These are phyloP conservation scores for Smithornis capensis DNA, from an alignment of 2,113 vertebrate genomes.

Conservation along the genomic window DNA sequence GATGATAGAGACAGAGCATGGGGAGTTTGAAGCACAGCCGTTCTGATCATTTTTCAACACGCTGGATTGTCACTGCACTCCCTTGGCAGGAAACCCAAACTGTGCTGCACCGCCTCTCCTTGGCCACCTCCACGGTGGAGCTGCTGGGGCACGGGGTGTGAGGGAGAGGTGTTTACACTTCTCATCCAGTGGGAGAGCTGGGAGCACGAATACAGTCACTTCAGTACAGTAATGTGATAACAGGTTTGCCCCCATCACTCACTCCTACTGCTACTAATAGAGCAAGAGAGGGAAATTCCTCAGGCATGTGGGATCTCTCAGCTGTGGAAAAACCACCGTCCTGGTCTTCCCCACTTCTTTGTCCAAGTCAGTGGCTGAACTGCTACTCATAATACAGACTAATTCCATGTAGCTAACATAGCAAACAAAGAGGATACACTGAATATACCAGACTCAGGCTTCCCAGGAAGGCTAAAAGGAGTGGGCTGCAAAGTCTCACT, in stretches of 20 bases:
- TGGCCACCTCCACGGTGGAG: neutral
- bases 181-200: neutral
- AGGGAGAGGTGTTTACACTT: neutral
- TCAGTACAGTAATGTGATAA: neutral
- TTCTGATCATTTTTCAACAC: neutral
- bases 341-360: neutral
- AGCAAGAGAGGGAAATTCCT: constrained; percentile 3
- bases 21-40: neutral
- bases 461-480: neutral
- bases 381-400: neutral
- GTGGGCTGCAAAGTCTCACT: neutral
- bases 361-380: neutral
- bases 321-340: neutral
- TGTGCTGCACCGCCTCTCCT: neutral
- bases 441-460: neutral
- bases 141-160: neutral
- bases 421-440: neutral
- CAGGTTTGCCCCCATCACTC: neutral
- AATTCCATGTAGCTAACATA: neutral
- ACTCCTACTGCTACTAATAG: neutral
- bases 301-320: neutral
- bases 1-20: neutral
- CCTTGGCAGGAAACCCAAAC: neutral
- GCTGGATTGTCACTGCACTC: neutral
- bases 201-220: neutral